Evolutionary conservation across 1,140 invertebrate genomes (phyloP).

Genomic region (Papilio machaon): DNA sequence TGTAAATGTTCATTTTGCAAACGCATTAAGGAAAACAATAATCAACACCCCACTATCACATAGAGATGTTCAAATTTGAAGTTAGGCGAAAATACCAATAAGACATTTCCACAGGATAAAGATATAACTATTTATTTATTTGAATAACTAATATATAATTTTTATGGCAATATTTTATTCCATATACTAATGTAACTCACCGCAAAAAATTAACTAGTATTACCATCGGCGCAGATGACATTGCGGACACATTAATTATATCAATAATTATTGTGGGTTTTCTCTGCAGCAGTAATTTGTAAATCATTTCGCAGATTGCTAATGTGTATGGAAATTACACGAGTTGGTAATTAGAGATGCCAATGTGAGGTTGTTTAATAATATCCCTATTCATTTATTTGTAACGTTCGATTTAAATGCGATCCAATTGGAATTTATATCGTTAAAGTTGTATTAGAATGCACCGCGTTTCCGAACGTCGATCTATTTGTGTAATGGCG

Average conservation of each 20-base stretch:
- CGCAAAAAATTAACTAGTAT: constrained; percentile 10
- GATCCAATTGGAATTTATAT: constrained; percentile 42
- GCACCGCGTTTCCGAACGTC: constrained; percentile 21
- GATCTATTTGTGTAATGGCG: constrained; percentile 42
- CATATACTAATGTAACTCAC: neutral
- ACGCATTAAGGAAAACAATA: constrained; percentile 15
- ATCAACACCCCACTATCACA: neutral
- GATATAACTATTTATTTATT: neutral
- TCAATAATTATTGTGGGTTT: constrained; percentile 65
- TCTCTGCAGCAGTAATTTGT: constrained; percentile 65
- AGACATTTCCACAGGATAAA: neutral
- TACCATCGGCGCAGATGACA: constrained; percentile 51
- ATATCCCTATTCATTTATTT: constrained; percentile 48
- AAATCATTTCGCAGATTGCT: constrained; percentile 67
- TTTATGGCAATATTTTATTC: neutral
- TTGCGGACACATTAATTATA: constrained; percentile 66
- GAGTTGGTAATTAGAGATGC: constrained; percentile 70
- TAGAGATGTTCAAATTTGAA: neutral
- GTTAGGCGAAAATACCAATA: neutral
- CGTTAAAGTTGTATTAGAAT: constrained; percentile 39
- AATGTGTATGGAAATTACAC: constrained; percentile 74
- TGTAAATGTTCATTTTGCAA: neutral
- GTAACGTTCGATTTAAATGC: constrained; percentile 29
- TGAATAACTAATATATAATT: neutral
- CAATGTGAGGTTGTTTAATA: constrained; percentile 63